Conservation (phyloP, 2,888 invertebrate species). For the Drosophila kambysellisi region DNA sequence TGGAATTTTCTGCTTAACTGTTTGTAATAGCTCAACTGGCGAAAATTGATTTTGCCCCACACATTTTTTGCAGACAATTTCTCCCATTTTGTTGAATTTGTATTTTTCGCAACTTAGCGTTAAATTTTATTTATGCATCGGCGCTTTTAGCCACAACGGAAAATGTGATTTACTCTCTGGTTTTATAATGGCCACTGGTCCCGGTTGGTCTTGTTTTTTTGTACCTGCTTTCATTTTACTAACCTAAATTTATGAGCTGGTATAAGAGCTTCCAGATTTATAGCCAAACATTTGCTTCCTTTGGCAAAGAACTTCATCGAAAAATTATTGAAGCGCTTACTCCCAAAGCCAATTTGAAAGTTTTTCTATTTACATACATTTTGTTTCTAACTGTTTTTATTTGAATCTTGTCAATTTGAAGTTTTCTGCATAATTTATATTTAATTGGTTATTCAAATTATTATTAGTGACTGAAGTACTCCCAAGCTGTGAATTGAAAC, state of each 20-base stretch:
- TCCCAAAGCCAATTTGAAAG: slow-evolving; percentile 31
- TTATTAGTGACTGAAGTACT: not conserved
- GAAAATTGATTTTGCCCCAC: slow-evolving; percentile 68
- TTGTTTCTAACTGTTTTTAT: not conserved
- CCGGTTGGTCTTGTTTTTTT: slow-evolving; percentile 19
- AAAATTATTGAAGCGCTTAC: slow-evolving; percentile 10
- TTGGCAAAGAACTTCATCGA: not conserved
- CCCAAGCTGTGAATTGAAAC: not conserved
- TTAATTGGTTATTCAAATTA: slow-evolving; percentile 29
- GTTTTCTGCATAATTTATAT: slow-evolving; percentile 33
- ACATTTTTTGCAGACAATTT: not conserved
- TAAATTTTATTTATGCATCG: slow-evolving; percentile 69
- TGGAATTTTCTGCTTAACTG: slow-evolving; percentile 56
- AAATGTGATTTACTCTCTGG: slow-evolving; percentile 68
- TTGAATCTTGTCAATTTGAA: slow-evolving; percentile 2
- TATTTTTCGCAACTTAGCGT: slow-evolving; percentile 35
- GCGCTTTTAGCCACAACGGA: slow-evolving; percentile 45
- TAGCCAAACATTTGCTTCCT: slow-evolving; percentile 58
- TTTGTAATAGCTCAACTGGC: slow-evolving; percentile 28
- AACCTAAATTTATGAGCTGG: slow-evolving; percentile 69
- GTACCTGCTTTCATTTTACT: slow-evolving; percentile 16
- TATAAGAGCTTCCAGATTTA: slow-evolving; percentile 68
- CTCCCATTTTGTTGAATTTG: not conserved
- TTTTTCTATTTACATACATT: slow-evolving; percentile 11
- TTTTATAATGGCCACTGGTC: slow-evolving; percentile 54